Percentiles rank a stretch among this genome's conserved stretches.
These are phyloP conservation scores for Grallaria varia DNA, from an alignment of 2,113 vertebrate species.

Conservation along the genomic window DNA sequence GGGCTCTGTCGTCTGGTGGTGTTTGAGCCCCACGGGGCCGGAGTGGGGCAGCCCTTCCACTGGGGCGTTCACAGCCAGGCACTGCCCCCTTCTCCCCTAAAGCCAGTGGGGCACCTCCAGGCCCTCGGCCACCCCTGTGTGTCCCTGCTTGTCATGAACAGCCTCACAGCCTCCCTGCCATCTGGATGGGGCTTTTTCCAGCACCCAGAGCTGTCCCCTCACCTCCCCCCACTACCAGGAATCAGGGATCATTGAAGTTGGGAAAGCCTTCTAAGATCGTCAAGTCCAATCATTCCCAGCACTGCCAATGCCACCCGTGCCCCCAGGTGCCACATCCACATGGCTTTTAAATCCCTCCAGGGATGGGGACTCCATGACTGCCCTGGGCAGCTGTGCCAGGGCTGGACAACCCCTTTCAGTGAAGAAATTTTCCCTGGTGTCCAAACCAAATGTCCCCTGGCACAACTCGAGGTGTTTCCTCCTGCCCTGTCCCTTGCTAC, in stretches of 20 bases:
- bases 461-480: not conserved
- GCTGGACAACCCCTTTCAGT: not conserved
- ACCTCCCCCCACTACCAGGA: too few relatives aligned
- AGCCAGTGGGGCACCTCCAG: accelerated
- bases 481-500: not conserved
- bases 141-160: accelerated
- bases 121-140: not conserved
- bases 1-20: too few relatives aligned
- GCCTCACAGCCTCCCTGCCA: not conserved
- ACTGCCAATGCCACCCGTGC: too few relatives aligned
- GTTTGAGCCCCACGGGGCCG: not conserved
- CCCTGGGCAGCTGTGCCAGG: not conserved
- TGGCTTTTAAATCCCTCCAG: accelerated
- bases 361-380: not conserved
- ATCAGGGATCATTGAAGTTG: not conserved
- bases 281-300: too few relatives aligned
- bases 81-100: not conserved
- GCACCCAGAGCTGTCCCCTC: not conserved
- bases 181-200: not conserved
- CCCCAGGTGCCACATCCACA: not conserved
- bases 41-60: not conserved
- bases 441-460: not conserved
- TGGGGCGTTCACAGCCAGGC: not conserved
- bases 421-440: not conserved
- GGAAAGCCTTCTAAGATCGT: not conserved